Conservation (phyloP, 1,140 invertebrate species). For the Heliconius himera region DNA sequence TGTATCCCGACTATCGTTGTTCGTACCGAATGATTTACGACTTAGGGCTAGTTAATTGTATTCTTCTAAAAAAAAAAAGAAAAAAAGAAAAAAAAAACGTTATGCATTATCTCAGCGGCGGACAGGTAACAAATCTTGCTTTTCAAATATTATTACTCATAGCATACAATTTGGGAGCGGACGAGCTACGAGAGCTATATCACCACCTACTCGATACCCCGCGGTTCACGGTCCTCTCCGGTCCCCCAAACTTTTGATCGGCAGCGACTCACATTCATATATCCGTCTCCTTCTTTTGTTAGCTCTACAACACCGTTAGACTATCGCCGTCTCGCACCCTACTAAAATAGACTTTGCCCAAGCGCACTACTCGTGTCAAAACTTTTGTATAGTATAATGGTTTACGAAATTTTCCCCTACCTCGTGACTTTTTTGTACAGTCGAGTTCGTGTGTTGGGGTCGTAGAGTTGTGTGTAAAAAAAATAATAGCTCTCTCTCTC, state of each 20-base stretch:
- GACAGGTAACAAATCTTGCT: conserved; percentile 81
- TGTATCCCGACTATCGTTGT: conserved; percentile 55
- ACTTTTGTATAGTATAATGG: conserved; percentile 79
- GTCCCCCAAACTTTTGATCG: conserved; percentile 79
- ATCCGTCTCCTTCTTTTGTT: conserved; percentile 59
- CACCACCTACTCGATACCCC: conserved; percentile 79
- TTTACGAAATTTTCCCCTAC: conserved; percentile 80
- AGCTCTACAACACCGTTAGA: conserved; percentile 46
- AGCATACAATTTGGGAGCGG: conserved; percentile 78
- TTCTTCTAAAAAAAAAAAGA: conserved; percentile 63
- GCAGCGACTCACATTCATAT: conserved; percentile 72
- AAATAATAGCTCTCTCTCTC: conserved; percentile 52
- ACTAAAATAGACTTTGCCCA: conserved; percentile 81
- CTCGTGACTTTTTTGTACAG: conserved; percentile 78
- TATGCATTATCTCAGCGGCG: conserved; percentile 70
- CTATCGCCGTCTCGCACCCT: conserved; percentile 70
- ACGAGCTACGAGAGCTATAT: conserved; percentile 77
- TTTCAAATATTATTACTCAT: conserved; percentile 82
- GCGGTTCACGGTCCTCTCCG: conserved; percentile 69
- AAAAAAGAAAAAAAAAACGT: conserved; percentile 71
- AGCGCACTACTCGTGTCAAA: conserved; percentile 81
- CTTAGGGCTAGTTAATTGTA: conserved; percentile 66
- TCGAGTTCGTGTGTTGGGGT: conserved; percentile 72
- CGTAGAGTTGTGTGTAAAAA: conserved; percentile 76
- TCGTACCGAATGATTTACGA: conserved; percentile 69